Base-by-base conservation (phyloP, 1,140 invertebrate species). In the Lepidurus couesii region DNA sequence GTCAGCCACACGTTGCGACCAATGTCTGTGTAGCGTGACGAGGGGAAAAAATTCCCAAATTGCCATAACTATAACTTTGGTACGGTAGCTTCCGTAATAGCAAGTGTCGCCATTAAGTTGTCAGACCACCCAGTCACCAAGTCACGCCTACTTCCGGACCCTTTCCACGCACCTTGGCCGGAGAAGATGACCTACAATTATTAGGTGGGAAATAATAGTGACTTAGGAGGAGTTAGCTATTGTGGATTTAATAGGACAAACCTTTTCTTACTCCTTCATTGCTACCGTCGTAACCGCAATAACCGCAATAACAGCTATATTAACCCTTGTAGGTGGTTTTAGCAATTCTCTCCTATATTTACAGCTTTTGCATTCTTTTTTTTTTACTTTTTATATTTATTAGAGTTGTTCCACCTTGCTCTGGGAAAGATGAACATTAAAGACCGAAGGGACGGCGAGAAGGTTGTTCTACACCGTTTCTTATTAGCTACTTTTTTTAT, bases 61-160 rank as follows among this genome's bases (percentile, higher is more conserved):
- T 7, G 53, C 53, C 53, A 7, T 13, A 65, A 34, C 34, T 34
- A 34, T 34, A 65, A 65, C 21, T 65, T 65, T 3, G 53, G 53
- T 65, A 65, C n/a, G 53, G 53, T 65, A 65, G 53, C 53, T 65
- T 21, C 21, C 16, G 16, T n/a, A 65, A n/a, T 16, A 21, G 53
- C 53, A 21, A 65, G 53, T 65, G 53, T 65, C 53, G 21, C 53
- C 21, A 65, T 65, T n/a, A 65, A 65, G 53, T 65, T 65, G 53
- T 65, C 53, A 65, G 53, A 65, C 53, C 53, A 65, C 53, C 53
- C 53, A 65, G 53, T 65, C 53, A 65, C 53, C 53, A 65, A 9
- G 53, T 21, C 53, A 65, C 53, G 53, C 53, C 53, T 21, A 65
- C 21, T 65, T 65, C 53, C 53, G 53, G 53, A 16, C 16, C 34